Evolutionary conservation across 2,113 vertebrate genomes (phyloP).

Genomic region (Okapia johnstoni): DNA sequence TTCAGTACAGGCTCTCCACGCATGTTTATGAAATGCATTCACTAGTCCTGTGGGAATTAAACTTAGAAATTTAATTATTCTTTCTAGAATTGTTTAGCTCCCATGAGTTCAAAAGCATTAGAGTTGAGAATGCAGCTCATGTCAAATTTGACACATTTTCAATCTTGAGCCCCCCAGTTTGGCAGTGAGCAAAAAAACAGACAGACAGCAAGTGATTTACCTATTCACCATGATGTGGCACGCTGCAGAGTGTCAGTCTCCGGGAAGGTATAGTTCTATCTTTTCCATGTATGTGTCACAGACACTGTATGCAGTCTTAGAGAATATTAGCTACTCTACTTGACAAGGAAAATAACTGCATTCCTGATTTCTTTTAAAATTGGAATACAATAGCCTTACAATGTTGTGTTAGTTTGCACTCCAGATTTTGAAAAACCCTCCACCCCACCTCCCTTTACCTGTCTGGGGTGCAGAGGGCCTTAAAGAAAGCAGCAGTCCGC

Average conservation of each 20-base stretch:
- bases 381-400: not conserved
- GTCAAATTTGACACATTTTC: slow-evolving; percentile 1
- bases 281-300: not conserved
- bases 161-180: not conserved
- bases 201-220: not conserved
- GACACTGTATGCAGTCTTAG: not conserved
- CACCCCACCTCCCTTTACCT: not conserved
- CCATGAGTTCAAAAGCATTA: not conserved
- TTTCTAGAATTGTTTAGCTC: slow-evolving; percentile 22
- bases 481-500: not conserved
- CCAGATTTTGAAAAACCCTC: not conserved
- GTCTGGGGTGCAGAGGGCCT: not conserved
- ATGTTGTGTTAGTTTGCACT: not conserved
- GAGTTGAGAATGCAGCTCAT: not conserved
- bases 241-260: not conserved
- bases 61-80: slow-evolving; percentile 47
- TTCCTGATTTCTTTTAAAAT: not conserved
- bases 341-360: not conserved
- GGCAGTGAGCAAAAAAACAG: not conserved
- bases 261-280: not conserved
- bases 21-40: not conserved
- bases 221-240: not conserved
- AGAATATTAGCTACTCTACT: not conserved
- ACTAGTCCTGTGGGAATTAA: slow-evolving; percentile 26
- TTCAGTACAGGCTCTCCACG: not conserved